Evolutionary conservation across 2,888 invertebrate species (phyloP).

Genomic region (Eupelmus urozonus): DNA sequence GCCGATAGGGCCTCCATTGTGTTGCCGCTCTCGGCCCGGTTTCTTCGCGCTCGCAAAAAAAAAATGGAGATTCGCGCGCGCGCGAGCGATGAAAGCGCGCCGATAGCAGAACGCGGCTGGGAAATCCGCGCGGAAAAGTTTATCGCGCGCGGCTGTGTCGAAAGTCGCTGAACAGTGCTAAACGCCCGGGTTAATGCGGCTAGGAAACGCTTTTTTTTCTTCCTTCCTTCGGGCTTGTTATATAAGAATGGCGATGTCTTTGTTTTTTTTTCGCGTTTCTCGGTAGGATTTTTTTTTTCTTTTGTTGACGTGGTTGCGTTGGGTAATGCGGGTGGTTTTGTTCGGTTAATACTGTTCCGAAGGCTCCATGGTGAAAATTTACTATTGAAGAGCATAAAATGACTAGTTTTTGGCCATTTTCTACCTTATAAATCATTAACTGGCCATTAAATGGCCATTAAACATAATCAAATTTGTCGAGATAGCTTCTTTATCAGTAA

Average conservation of each 20-base stretch:
- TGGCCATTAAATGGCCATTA: no score
- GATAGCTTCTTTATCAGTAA: no score
- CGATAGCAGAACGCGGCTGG: slow-evolving; percentile 41
- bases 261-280: neutral
- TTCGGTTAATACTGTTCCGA: no score
- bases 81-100: slow-evolving; percentile 60
- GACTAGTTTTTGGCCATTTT: no score
- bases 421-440: no score
- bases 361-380: no score
- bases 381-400: no score
- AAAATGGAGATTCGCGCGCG: slow-evolving; percentile 55
- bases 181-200: slow-evolving; percentile 17
- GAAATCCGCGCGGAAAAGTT: slow-evolving; percentile 50
- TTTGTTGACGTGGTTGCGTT: neutral
- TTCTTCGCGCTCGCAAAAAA: slow-evolving; percentile 50
- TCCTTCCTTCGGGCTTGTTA: no score
- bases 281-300: neutral
- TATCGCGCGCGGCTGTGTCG: slow-evolving; percentile 34
- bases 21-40: neutral
- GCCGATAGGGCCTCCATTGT: slow-evolving; percentile 39
- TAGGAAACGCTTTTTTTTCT: slow-evolving; percentile 22
- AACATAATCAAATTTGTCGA: no score
- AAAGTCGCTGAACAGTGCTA: slow-evolving; percentile 31
- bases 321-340: neutral
- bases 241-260: slow-evolving; percentile 7